Percentiles rank a stretch among this genome's conserved stretches.
Conservation (phyloP, 2,797 vertebrate species). For the Menidia menidia region DNA sequence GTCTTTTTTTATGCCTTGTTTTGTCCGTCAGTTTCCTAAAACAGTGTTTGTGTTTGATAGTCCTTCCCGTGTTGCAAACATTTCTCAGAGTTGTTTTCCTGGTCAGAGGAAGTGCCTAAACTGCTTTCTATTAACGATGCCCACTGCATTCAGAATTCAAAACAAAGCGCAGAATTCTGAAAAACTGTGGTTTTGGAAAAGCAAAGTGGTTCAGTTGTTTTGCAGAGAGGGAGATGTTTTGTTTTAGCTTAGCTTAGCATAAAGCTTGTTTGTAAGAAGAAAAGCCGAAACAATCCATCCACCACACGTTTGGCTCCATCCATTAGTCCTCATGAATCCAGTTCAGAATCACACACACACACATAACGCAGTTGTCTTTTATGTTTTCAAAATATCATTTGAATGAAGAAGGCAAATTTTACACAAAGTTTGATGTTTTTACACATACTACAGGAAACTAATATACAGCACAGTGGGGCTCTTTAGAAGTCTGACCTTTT, state of each 20-base stretch:
- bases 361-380: no score
- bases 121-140: conserved; percentile 8
- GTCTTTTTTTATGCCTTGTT: conserved; percentile 27
- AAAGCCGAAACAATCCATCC: neutral
- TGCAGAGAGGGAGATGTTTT: neutral
- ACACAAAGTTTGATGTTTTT: neutral
- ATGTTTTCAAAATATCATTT: neutral
- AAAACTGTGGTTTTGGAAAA: neutral
- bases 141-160: conserved; percentile 4
- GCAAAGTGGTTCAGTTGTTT: neutral
- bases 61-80: conserved; percentile 29
- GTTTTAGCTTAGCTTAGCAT: neutral
- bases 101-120: conserved; percentile 60
- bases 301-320: neutral
- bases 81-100: neutral
- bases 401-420: neutral
- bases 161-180: no score
- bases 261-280: neutral
- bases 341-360: no score
- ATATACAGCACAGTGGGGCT: neutral
- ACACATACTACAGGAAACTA: neutral
- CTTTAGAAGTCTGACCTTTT: neutral
- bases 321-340: no score
- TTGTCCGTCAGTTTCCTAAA: neutral
- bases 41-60: conserved; percentile 11